Base-by-base conservation (phyloP, 2,113 vertebrate species). In the Hystrix brachyura region DNA sequence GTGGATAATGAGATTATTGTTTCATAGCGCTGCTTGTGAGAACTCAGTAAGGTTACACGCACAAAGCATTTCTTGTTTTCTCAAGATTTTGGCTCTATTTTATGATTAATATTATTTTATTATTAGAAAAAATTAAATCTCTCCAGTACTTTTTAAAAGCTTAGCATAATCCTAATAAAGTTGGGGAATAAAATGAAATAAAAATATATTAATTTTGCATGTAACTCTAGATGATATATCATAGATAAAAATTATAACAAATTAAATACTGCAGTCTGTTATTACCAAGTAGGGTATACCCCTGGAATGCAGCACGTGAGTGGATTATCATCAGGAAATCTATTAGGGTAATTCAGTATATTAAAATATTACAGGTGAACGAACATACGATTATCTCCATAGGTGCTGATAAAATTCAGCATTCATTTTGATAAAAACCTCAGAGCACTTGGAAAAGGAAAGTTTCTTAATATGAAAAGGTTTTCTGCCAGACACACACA, bases 331-430 rank as follows among this genome's bases (percentile, higher is more conserved):
- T 92, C n/a, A 96, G 80, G 90, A 87, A 97, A 95, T 91, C 89
- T 95, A 82, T 92, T 97, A 96, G 97, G 60, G 29, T 95, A 97
- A 97, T 91, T 94, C 38, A 64, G 25, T 80, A 91, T 93, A 84
- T 96, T 92, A 95, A 96, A 91, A 97, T 91, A 93, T 93, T 93
- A 93, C 91, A 83, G 53, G 64, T 96, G 92, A 95, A 74, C 43
- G 97, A 84, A 43, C 53, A 62, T 94, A 62, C 57, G 67, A 96
- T 97, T 97, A 96, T 79, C 69, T 96, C 46, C n/a, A 65, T 48
- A 95, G 93, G 46, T 79, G 51, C 48, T 84, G 76, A 94, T 92
- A 94, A 69, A 93, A 55, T 48, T 94, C 59, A 93, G 83, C 27
- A 87, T 81, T 90, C 59, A 67, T 57, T 88, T 93, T 88, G 65